Evolutionary conservation across 2,797 vertebrate species (phyloP).

Genomic region (Neopelma chrysocephalum): DNA sequence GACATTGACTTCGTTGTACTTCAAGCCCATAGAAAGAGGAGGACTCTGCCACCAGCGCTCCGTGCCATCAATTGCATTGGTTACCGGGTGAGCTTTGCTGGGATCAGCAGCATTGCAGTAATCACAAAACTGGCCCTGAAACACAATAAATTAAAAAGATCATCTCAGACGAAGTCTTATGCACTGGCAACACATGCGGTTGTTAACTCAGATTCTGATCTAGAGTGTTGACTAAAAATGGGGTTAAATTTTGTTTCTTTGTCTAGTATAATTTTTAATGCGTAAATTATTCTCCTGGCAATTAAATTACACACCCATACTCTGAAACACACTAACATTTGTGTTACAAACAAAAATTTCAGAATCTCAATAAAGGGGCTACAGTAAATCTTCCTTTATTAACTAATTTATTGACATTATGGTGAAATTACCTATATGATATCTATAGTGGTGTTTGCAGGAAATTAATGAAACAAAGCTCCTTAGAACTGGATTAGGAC

Average conservation of each 20-base stretch:
- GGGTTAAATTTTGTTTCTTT: background rate
- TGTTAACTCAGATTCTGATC: background rate
- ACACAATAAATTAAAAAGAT: background rate
- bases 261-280: background rate
- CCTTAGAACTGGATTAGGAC: background rate
- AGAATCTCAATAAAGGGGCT: background rate
- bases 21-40: conserved; percentile 85
- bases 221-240: background rate
- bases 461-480: background rate
- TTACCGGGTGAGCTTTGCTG: conserved; percentile 84
- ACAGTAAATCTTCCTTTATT: background rate
- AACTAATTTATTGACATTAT: background rate
- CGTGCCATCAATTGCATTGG: conserved; percentile 88
- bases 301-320: background rate
- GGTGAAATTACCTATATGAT: background rate
- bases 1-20: conserved; percentile 88
- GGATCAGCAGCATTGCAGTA: conserved; percentile 85
- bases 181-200: fast-evolving
- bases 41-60: conserved; percentile 97
- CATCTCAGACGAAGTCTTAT: background rate
- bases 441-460: background rate
- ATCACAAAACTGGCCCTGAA: conserved; percentile 92
- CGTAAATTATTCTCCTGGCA: background rate
- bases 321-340: background rate
- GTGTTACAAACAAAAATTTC: background rate